Base-by-base conservation (phyloP, 23 tunicate genomes). In the Styela clava region DNA sequence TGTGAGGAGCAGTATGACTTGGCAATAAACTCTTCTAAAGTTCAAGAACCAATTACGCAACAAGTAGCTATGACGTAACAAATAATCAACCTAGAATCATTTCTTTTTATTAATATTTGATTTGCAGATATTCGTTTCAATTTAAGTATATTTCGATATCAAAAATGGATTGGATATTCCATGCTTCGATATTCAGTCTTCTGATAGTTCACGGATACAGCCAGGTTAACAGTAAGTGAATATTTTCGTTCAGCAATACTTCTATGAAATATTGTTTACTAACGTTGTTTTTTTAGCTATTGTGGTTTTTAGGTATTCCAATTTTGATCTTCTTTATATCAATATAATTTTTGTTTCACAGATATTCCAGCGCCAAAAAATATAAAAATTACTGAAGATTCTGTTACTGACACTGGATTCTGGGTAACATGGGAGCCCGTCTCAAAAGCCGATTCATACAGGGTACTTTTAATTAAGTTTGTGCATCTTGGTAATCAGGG, bases 371-470 rank as follows among this genome's bases (percentile, higher is more conserved):
- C 88, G 26, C 92, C 97, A 16, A 79, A 33, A 51, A 83, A 92
- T 37, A 84, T 79, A 19, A 52, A 71, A 30, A 85, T 92, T 18
- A 51, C 77, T 0, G 64, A 63, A 3, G 91, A 84, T 30, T 87
- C 97, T 2, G 88, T 87, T 0, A 87, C 97, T 12, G 79, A 85
- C 33, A 83, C 85, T 0, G 86, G 86, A 30, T 34, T 92, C 61
- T 87, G 87, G 87, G 37, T 92, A 9, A 87, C 92, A 32, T 92
- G 97, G 97, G 87, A 87, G 24, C 61, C 79, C 31, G 97, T 92
- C 44, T 44, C 97, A 23, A 92, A 92, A 92, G 97, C 97, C 20
- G 92, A 92, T 56, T 86, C 91, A 0, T 92, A 92, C 79, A 83
- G 78, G 56, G 94, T 88, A 84, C 69, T 63, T 63, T 37, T 28